Evolutionary conservation across 1,140 invertebrate genomes (phyloP).

Genomic region (Leptinotarsa undecemlineata): DNA sequence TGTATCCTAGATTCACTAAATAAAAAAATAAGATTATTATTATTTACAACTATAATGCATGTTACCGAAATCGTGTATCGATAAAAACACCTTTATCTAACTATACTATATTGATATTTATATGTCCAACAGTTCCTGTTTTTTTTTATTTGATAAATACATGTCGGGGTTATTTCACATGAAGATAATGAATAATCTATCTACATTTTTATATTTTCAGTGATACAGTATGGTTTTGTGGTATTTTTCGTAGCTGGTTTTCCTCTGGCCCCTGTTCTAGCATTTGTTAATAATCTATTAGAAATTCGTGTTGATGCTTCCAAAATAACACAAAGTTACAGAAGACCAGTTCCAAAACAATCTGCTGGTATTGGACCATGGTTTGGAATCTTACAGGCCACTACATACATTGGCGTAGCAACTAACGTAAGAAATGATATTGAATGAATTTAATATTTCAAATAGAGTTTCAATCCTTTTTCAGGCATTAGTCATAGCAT

Average conservation of each 20-base stretch:
- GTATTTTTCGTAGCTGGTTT: constrained; percentile 84
- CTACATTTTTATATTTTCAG: constrained; percentile 55
- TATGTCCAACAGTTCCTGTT: too few relatives aligned
- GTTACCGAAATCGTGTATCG: too few relatives aligned
- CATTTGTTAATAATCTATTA: constrained; percentile 78
- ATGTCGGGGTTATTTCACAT: too few relatives aligned
- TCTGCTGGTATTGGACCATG: constrained; percentile 77
- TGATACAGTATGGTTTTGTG: constrained; percentile 84
- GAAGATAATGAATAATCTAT: too few relatives aligned
- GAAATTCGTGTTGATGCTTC: constrained; percentile 79
- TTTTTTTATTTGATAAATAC: too few relatives aligned
- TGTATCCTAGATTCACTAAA: too few relatives aligned
- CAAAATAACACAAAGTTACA: constrained; percentile 72
- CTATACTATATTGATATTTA: too few relatives aligned
- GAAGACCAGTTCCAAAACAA: constrained; percentile 70
- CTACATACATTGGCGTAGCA: constrained; percentile 41
- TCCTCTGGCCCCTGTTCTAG: constrained; percentile 78
- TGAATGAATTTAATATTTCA: not conserved
- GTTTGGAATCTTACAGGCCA: constrained; percentile 50
- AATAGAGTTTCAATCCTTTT: constrained; percentile 37
- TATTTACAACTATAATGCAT: too few relatives aligned
- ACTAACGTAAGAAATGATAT: constrained; percentile 39
- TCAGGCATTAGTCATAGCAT: constrained; percentile 96
- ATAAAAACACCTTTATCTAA: too few relatives aligned
- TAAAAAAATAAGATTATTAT: too few relatives aligned